phyloP scores from a whole-genome alignment of 2,113 vertebrate genomes.

The Caloenas nicobarica region DNA sequence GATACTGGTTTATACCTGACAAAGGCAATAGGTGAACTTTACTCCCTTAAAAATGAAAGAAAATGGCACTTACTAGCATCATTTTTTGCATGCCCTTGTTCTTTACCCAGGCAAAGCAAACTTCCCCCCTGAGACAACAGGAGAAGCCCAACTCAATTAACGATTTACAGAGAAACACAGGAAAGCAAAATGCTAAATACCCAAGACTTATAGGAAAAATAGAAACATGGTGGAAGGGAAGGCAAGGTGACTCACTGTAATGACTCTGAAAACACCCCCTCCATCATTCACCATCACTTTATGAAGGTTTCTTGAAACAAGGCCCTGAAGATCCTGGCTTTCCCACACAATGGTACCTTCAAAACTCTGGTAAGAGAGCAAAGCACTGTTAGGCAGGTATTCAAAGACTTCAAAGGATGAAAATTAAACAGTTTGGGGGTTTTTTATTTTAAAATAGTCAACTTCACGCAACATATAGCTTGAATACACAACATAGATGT shows the following conservation, averaged over 20 bases:
- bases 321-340: constrained; percentile 82
- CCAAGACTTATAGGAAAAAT: neutral
- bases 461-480: neutral
- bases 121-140: neutral
- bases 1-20: neutral
- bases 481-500: neutral
- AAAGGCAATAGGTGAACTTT: neutral
- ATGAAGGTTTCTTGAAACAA: constrained; percentile 84
- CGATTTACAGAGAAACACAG: neutral
- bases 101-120: neutral
- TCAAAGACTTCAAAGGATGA: neutral
- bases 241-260: constrained; percentile 75
- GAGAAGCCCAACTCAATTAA: neutral
- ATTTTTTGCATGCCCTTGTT: neutral
- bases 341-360: constrained; percentile 97
- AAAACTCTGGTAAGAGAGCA: constrained; percentile 84
- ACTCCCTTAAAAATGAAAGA: neutral
- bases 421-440: neutral
- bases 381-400: neutral
- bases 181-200: neutral
- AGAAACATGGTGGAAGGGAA: neutral
- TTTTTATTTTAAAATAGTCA: neutral
- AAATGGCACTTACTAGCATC: neutral
- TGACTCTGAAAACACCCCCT: constrained; percentile 90
- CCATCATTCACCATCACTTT: constrained; percentile 85